Conservation (phyloP, 2,113 vertebrate genomes). For the Sisor rabdophorus region DNA sequence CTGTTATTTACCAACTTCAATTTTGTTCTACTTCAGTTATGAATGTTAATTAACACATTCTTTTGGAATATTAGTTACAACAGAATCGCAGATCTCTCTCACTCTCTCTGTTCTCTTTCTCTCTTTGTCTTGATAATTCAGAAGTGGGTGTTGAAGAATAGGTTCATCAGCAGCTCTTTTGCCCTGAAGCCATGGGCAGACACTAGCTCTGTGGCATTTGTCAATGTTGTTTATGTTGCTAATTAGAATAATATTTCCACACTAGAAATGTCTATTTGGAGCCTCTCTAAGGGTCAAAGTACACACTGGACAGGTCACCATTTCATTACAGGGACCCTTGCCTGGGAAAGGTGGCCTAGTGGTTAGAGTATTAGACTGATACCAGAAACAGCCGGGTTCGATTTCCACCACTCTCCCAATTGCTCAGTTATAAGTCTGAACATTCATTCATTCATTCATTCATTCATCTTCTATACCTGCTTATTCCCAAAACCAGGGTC, state of each 20-base stretch:
- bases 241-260: constrained; percentile 47
- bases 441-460: too few relatives aligned
- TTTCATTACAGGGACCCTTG: too few relatives aligned
- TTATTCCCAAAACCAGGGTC: too few relatives aligned
- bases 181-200: constrained; percentile 31
- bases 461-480: too few relatives aligned
- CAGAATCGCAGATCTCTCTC: neutral
- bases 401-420: too few relatives aligned
- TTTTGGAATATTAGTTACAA: neutral
- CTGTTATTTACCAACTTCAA: neutral
- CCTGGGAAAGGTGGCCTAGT: too few relatives aligned
- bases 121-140: constrained; percentile 34
- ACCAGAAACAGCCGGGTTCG: too few relatives aligned
- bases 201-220: constrained; percentile 41
- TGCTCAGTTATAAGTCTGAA: too few relatives aligned
- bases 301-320: too few relatives aligned
- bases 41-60: neutral
- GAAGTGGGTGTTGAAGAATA: constrained; percentile 46
- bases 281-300: too few relatives aligned
- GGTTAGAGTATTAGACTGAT: too few relatives aligned
- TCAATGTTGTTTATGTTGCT: constrained; percentile 44
- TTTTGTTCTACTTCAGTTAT: neutral
- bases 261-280: constrained; percentile 29
- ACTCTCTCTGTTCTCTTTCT: neutral
- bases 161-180: constrained; percentile 43